Percentiles rank a stretch among this genome's conserved stretches.
phyloP scores from a whole-genome alignment of 1,140 invertebrate genomes.

The Oppia nitens region DNA sequence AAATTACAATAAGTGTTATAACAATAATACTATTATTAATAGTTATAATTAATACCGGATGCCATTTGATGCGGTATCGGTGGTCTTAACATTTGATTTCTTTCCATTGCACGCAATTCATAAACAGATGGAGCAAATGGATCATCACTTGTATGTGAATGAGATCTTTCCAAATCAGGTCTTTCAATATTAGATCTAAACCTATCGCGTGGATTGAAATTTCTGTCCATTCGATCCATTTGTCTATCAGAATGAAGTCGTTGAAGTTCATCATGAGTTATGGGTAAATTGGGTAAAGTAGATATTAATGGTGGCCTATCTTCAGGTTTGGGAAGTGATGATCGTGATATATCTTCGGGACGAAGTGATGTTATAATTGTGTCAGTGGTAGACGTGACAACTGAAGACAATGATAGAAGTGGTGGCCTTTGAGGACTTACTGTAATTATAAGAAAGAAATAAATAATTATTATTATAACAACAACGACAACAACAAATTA shows the following conservation, averaged over 20 bases:
- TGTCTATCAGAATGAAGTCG: not conserved
- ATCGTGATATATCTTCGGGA: not conserved
- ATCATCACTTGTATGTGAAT: not conserved
- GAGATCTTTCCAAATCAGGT: not conserved
- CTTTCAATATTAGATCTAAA: not conserved
- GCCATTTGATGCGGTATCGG: not conserved
- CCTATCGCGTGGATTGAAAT: not conserved
- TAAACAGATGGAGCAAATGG: slow-evolving; percentile 8
- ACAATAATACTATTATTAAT: too few relatives aligned
- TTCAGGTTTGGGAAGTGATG: not conserved
- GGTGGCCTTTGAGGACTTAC: not conserved
- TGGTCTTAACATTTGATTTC: not conserved
- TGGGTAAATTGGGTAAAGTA: not conserved
- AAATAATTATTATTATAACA: not conserved
- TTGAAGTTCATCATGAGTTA: not conserved
- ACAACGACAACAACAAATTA: not conserved
- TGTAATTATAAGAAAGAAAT: not conserved
- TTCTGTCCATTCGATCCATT: not conserved
- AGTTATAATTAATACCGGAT: not conserved
- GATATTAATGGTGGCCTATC: not conserved
- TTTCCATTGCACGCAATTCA: slow-evolving; percentile 2
- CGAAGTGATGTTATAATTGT: not conserved
- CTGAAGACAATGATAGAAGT: not conserved
- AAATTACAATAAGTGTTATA: not conserved
- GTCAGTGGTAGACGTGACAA: not conserved